phyloP scores from a whole-genome alignment of 2,888 invertebrate genomes.

The Rhorus exstirpatorius region DNA sequence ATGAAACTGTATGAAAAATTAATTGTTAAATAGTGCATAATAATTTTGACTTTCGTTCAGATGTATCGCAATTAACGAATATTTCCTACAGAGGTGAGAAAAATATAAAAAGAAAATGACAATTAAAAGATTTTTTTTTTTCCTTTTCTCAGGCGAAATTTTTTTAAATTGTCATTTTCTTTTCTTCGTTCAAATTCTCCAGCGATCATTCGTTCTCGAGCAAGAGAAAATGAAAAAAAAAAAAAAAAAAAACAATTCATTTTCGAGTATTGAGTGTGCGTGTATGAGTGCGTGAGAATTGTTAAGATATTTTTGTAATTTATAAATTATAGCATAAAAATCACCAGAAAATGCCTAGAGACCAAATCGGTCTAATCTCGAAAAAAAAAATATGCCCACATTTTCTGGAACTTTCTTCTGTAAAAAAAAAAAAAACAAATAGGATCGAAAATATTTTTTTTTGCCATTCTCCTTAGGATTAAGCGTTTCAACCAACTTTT shows the following conservation, averaged over 20 bases:
- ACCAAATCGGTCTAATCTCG: conserved; percentile 21
- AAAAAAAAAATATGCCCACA: conserved; percentile 16
- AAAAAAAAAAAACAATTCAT: background rate
- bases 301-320: conserved; percentile 78
- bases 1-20: conserved; percentile 36
- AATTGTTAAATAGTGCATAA: conserved; percentile 49
- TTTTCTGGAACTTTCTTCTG: conserved; percentile 14
- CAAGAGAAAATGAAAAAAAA: background rate
- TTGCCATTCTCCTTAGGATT: too few species aligned
- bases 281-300: conserved; percentile 66
- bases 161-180: too few species aligned
- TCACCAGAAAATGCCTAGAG: conserved; percentile 34
- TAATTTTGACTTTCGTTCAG: too few species aligned
- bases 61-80: too few species aligned
- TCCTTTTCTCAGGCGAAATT: too few species aligned
- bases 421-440: background rate
- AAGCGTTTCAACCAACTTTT: too few species aligned
- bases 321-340: conserved; percentile 61
- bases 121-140: too few species aligned
- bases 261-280: conserved; percentile 7
- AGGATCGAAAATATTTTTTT: too few species aligned
- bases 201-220: background rate
- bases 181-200: too few species aligned
- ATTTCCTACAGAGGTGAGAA: too few species aligned
- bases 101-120: too few species aligned